Evolutionary conservation across 2,888 invertebrate species (phyloP).

Genomic region (Hirtodrosophila cameraria): DNA sequence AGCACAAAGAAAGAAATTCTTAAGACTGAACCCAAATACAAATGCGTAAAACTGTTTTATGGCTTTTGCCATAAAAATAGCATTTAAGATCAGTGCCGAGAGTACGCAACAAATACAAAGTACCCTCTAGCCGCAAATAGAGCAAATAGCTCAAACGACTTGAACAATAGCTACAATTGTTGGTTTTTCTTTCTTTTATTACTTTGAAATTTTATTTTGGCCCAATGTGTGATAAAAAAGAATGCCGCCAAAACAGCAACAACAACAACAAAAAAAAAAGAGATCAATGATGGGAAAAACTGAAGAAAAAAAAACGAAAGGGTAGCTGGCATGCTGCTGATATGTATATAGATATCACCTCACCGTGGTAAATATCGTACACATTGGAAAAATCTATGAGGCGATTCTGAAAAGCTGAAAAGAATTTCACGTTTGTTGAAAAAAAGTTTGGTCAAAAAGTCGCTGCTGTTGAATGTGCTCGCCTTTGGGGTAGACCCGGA

Average conservation of each 20-base stretch:
- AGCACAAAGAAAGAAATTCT: too few relatives aligned
- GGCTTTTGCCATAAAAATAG: constrained; percentile 14
- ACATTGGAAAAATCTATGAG: constrained; percentile 32
- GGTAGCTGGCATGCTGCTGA: constrained; percentile 3
- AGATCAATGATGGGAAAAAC: background rate
- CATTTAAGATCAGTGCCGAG: constrained; percentile 2
- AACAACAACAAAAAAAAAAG: constrained; percentile 20
- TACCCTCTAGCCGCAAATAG: background rate
- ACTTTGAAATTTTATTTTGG: constrained; percentile 4
- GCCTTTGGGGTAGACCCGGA: constrained; percentile 25
- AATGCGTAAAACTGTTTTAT: constrained; percentile 12
- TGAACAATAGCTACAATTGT: constrained; percentile 24
- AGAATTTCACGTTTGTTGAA: constrained; percentile 39
- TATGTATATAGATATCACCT: constrained; percentile 21
- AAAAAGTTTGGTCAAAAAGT: constrained; percentile 44
- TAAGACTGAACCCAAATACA: background rate
- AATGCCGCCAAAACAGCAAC: constrained; percentile 46
- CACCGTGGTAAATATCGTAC: constrained; percentile 24
- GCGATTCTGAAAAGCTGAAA: constrained; percentile 23
- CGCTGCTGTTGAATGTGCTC: constrained; percentile 11
- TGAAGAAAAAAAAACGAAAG: background rate
- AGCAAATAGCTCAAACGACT: constrained; percentile 1
- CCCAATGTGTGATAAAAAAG: constrained; percentile 52
- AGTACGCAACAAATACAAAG: constrained; percentile 6
- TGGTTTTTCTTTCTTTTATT: background rate